A percentile compares a stretch with the other conserved stretches of the same genome.
These are phyloP conservation scores for Helicoverpa assulta DNA, from an alignment of 2,888 invertebrate genomes.

Conservation along the genomic window DNA sequence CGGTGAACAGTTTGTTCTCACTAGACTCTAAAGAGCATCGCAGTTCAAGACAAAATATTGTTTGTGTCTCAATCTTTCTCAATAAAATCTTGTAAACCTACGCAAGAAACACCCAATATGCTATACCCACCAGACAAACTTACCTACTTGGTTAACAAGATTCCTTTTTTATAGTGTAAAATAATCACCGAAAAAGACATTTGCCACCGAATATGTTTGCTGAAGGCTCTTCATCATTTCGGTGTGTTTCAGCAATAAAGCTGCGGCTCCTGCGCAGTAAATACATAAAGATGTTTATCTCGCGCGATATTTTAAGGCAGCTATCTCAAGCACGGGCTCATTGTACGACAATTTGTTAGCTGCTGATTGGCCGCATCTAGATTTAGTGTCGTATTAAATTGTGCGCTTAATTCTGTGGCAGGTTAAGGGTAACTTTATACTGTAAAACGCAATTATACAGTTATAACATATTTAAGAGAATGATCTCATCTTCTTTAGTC, in stretches of 20 bases:
- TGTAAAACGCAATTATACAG: conserved; percentile 6
- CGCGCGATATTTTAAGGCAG: conserved; percentile 51
- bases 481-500: neutral
- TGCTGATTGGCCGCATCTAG: conserved; percentile 43
- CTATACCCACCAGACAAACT: neutral
- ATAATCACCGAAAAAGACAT: neutral
- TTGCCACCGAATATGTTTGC: neutral
- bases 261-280: conserved; percentile 37
- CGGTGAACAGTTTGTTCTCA: neutral
- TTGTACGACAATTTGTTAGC: conserved; percentile 52
- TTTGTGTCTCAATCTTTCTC: neutral
- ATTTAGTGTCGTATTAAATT: conserved; percentile 45
- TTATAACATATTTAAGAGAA: neutral
- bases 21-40: neutral
- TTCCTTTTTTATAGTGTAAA: neutral
- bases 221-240: conserved; percentile 1
- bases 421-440: conserved; percentile 1
- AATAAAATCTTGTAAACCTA: neutral
- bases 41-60: neutral
- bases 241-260: conserved; percentile 23
- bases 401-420: conserved; percentile 27
- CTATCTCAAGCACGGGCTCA: conserved; percentile 42
- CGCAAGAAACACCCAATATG: neutral
- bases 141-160: no score
- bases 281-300: conserved; percentile 49